Base-by-base conservation (phyloP, 2,113 vertebrate species). In the Genyomyrus donnyi region DNA sequence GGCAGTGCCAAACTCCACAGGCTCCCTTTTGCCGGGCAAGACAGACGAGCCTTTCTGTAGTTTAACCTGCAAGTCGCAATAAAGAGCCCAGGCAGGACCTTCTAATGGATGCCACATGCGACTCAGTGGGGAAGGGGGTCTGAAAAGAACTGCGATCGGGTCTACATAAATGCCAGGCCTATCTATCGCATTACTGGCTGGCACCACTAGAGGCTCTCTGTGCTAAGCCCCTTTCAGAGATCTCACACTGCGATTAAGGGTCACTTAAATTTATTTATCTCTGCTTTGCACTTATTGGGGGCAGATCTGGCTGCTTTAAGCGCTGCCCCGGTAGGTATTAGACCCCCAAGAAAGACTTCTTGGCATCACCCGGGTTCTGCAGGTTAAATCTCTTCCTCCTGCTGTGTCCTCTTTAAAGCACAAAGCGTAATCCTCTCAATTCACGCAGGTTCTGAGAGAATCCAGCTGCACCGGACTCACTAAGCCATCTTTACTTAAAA, bases 181-280 rank as follows among this genome's bases (percentile, higher is more conserved):
- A 88, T 58, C 52, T 88, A 21, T 45, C 52, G 86, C 50, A 0
- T 46, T 84, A 85, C 74, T 15, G 35, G 15, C 1, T n/a, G 27
- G 39, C 77, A 62, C 89, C 89, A 85, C 52, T 62, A 85, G 89
- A 62, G 89, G 80, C 24, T n/a, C 39, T 58, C 80, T 5, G 11
- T 17, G 39, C 35, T 62, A 58, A 89, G 35, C 89, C 3, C 27
- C 77, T 62, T 85, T 89, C 52, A 84, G 48, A 62, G 52, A 62
- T 62, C 52, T 52, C 52, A 48, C 35, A 45, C 52, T 39, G 52
- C 13, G 80, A 85, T 85, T 85, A 89, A 31, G 89, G 89, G 50
- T 89, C 77, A 84, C 31, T 83, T 89, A 53, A 89, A 89, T 89
- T 89, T 89, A 89, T 89, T 85, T 89, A 89, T 85, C 80, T 85